These are phyloP conservation scores for Platyscapa corneri DNA, from an alignment of 1,140 invertebrate species.

Conservation along the genomic window DNA sequence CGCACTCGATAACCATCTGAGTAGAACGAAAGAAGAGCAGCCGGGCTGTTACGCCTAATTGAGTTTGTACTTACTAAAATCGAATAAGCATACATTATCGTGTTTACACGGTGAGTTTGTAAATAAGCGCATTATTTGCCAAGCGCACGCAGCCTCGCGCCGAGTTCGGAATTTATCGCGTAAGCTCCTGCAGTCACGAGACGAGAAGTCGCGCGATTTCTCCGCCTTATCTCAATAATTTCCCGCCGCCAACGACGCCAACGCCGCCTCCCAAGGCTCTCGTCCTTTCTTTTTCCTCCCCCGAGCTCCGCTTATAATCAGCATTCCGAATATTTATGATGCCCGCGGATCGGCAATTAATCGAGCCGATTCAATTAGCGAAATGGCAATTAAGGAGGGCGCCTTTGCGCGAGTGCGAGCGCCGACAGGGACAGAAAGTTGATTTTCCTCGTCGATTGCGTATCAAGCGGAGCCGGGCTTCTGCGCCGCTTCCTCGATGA, in stretches of 20 bases:
- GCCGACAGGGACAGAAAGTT: constrained; percentile 52
- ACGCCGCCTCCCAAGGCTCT: neutral
- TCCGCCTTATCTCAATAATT: constrained; percentile 28
- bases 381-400: constrained; percentile 68
- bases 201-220: neutral
- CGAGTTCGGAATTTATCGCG: constrained; percentile 10
- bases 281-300: neutral
- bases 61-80: constrained; percentile 39
- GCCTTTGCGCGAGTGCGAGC: constrained; percentile 60
- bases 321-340: constrained; percentile 69
- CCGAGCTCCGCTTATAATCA: constrained; percentile 61
- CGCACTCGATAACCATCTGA: neutral
- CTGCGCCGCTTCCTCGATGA: neutral
- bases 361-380: constrained; percentile 70
- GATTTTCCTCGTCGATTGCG: constrained; percentile 61
- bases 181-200: too few relatives aligned
- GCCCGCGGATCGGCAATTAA: constrained; percentile 66
- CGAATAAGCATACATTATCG: constrained; percentile 35
- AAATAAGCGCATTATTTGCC: constrained; percentile 40
- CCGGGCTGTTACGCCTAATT: constrained; percentile 24
- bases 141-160: neutral
- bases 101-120: neutral
- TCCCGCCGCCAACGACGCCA: too few relatives aligned
- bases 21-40: neutral
- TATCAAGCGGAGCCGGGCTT: constrained; percentile 51